phyloP scores from a whole-genome alignment of 2,113 vertebrate genomes.

The Erythrocercus mccallii region DNA sequence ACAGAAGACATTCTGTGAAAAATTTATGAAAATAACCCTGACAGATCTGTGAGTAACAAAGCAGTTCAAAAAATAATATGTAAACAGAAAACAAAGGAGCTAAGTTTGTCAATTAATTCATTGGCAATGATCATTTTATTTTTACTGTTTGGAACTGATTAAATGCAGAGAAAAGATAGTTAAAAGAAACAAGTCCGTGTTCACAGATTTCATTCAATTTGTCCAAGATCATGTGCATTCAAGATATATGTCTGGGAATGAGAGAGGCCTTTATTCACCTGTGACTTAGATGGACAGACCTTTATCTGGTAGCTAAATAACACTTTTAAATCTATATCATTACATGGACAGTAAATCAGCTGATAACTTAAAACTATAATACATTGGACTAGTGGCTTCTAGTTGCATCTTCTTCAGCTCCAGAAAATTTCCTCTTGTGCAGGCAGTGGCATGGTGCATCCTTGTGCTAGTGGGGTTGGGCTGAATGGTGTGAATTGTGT shows the following conservation, averaged over 20 bases:
- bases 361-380: background rate
- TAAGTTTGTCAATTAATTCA: background rate
- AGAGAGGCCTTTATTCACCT: background rate
- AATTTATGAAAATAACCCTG: background rate
- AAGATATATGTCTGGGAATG: background rate
- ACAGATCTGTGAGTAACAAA: background rate
- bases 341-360: background rate
- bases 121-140: background rate
- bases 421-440: background rate
- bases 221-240: background rate
- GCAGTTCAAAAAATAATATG: background rate
- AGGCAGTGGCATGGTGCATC: background rate
- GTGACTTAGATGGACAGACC: background rate
- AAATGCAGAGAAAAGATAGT: background rate
- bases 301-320: background rate
- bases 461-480: background rate
- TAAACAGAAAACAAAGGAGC: slow-evolving; percentile 3
- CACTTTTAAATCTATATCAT: background rate
- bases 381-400: background rate
- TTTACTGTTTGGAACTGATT: background rate
- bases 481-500: background rate
- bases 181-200: background rate
- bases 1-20: background rate
- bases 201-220: background rate
- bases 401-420: background rate